Evolutionary conservation across 1,140 invertebrate genomes (phyloP), one percentile per base, ranked within the genome.

Genomic region (Plectrocnemia conspersa): DNA sequence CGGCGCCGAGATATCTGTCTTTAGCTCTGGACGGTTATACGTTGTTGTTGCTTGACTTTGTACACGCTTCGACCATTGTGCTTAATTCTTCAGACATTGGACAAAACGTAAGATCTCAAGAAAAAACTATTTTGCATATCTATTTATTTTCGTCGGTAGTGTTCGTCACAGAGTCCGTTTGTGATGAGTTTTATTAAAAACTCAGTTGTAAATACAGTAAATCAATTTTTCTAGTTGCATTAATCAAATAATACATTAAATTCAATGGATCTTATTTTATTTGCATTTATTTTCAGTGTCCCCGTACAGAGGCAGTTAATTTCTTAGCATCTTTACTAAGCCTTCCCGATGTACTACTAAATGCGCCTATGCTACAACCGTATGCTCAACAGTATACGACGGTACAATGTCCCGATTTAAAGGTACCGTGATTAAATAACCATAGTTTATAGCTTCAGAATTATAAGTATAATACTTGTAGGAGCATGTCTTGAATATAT

Each of bases 241-340:
- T n/a, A n/a, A n/a, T n/a, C n/a, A n/a, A n/a, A n/a, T n/a, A n/a
- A n/a, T n/a, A n/a, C n/a, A n/a, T n/a, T n/a, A n/a, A n/a, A n/a
- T n/a, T n/a, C n/a, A n/a, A n/a, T n/a, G n/a, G n/a, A n/a, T n/a
- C 40, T 16, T 10, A 11, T 36, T 50, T 5, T 25, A 35, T 54
- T 27, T 61, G 58, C 23, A 33, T 52, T 52, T 6, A 18, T 6
- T 11, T 58, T 57, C 65, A 89, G 81, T 85, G 87, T 52, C 93
- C 93, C 1, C 79, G 92, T 54, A 85, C 85, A 11, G 93, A 97
- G 67, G 93, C 94, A 1, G 82, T 93, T n/a, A 89, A 91, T 0
- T 85, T 97, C 40, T 75, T 98, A 5, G 93, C 91, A 1, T 86
- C 88, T 0, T 71, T 97, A 33, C 73, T 97, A 16, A 87, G 88